These are phyloP conservation scores for Stegastes partitus DNA, from an alignment of 2,113 vertebrate genomes.

Conservation along the genomic window DNA sequence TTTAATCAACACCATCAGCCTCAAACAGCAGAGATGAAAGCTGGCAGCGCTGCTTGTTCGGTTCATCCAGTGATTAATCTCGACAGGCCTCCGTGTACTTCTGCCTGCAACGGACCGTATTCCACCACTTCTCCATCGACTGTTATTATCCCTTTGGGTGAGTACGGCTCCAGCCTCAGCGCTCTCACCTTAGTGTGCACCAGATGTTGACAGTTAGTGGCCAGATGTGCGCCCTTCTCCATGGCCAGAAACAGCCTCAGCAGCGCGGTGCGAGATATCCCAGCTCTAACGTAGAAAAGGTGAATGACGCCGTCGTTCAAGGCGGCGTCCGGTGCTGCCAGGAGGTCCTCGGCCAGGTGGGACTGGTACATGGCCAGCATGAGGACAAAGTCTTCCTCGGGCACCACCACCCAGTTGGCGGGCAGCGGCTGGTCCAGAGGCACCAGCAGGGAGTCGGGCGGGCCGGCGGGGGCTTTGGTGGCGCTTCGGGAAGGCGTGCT, in stretches of 20 bases:
- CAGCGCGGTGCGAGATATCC: constrained; percentile 88
- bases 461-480: constrained; percentile 53
- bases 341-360: constrained; percentile 90
- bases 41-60: neutral
- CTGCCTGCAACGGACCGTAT: constrained; percentile 90
- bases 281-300: constrained; percentile 90
- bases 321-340: constrained; percentile 84
- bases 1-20: neutral
- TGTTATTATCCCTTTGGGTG: constrained; percentile 86
- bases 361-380: constrained; percentile 92
- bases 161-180: constrained; percentile 89
- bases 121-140: constrained; percentile 91
- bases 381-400: constrained; percentile 90
- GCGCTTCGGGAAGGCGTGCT: constrained; percentile 9
- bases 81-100: constrained; percentile 86
- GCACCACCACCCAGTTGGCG: constrained; percentile 88
- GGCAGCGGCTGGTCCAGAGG: constrained; percentile 90
- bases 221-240: constrained; percentile 90
- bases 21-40: neutral
- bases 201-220: constrained; percentile 86
- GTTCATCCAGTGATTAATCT: constrained; percentile 82
- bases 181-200: constrained; percentile 86
- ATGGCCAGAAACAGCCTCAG: constrained; percentile 92
- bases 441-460: constrained; percentile 82
- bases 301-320: constrained; percentile 88